Conservation (phyloP, 2,113 vertebrate genomes). For the Sapajus apella region DNA sequence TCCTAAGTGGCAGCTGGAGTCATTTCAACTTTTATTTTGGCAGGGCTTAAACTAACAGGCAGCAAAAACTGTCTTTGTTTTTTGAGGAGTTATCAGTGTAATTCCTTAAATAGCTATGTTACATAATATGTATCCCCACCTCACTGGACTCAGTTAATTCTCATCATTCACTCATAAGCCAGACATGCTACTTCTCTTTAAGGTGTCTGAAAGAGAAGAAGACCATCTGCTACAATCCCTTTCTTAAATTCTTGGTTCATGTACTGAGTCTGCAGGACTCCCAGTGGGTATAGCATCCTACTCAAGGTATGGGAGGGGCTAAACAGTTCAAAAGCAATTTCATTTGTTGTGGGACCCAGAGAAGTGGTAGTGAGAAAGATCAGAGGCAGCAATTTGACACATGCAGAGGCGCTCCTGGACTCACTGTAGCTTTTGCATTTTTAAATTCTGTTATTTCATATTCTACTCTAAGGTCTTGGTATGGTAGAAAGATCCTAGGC, state of each 20-base stretch:
- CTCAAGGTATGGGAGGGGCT: neutral
- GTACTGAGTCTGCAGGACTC: neutral
- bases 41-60: neutral
- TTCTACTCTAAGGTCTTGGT: neutral
- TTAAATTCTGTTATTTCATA: neutral
- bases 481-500: neutral
- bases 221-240: neutral
- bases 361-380: neutral
- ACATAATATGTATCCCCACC: neutral
- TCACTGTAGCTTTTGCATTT: neutral
- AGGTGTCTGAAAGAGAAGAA: neutral
- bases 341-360: neutral
- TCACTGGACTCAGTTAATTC: neutral
- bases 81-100: neutral
- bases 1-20: neutral
- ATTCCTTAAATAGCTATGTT: neutral
- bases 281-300: neutral
- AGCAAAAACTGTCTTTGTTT: neutral
- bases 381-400: neutral
- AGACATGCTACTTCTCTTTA: neutral
- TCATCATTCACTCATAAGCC: neutral
- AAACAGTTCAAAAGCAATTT: neutral
- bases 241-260: neutral
- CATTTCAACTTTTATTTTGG: slow-evolving; percentile 51
- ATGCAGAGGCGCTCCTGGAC: neutral